phyloP scores from a whole-genome alignment of 2,888 invertebrate species.

The Gastrophysa polygoni region DNA sequence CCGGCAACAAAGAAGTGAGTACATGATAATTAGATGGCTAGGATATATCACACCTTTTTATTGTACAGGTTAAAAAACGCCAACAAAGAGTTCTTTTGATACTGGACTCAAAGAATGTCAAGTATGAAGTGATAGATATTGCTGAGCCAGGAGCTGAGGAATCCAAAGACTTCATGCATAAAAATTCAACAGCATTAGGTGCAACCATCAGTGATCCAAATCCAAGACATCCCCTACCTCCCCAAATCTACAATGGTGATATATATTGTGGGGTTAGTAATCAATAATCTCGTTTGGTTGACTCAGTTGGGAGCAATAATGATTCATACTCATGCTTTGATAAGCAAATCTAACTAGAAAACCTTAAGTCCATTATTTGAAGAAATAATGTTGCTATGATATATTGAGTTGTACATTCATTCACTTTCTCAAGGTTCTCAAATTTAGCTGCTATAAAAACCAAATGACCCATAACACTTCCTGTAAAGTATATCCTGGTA shows the following conservation, averaged over 20 bases:
- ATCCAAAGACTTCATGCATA: constrained; percentile 91
- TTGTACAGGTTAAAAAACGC: constrained; percentile 86
- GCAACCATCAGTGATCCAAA: constrained; percentile 75
- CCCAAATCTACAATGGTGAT: constrained; percentile 92
- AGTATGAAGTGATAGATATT: constrained; percentile 91
- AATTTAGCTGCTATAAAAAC: too few relatives aligned
- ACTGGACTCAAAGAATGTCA: constrained; percentile 87
- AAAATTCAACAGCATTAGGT: constrained; percentile 77
- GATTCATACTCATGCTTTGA: too few relatives aligned
- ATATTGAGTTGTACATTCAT: too few relatives aligned
- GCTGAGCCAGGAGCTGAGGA: constrained; percentile 90
- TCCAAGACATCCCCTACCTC: constrained; percentile 83
- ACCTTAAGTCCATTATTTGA: too few relatives aligned
- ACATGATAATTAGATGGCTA: too few relatives aligned
- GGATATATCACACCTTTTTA: constrained; percentile 14
- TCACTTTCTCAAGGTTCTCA: too few relatives aligned
- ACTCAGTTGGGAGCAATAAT: too few relatives aligned
- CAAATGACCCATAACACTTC: too few relatives aligned
- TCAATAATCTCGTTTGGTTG: constrained; percentile 3
- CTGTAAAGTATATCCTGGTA: too few relatives aligned
- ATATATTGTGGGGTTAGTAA: constrained; percentile 88
- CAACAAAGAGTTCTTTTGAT: constrained; percentile 94
- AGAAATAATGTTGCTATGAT: too few relatives aligned
- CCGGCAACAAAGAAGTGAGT: constrained; percentile 89
- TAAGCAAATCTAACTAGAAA: too few relatives aligned